Percentiles rank a stretch among this genome's conserved stretches.
phyloP scores from a whole-genome alignment of 2,113 vertebrate genomes.

The Lonchura striata region DNA sequence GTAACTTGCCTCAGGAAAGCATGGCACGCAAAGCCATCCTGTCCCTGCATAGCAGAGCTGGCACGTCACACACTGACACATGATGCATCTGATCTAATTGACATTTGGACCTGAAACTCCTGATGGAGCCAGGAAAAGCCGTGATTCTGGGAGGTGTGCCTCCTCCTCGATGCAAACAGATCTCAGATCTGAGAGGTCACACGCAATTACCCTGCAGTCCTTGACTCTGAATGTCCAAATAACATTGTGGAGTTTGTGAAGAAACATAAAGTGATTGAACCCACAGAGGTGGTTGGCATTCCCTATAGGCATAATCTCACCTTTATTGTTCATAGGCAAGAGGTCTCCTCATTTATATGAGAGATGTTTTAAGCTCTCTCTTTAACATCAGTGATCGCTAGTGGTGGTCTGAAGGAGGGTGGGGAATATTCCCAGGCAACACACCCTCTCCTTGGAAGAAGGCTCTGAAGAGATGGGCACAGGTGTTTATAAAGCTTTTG shows the following conservation, averaged over 20 bases:
- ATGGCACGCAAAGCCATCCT: not conserved
- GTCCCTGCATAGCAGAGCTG: not conserved
- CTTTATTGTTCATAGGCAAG: not conserved
- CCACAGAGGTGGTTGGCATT: not conserved
- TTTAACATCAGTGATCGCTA: not conserved
- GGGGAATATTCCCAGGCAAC: not conserved
- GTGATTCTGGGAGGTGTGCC: not conserved
- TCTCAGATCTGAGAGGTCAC: not conserved
- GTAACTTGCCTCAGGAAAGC: not conserved
- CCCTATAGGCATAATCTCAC: not conserved
- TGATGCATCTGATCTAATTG: not conserved
- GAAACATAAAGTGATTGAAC: not conserved
- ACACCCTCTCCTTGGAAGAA: not conserved
- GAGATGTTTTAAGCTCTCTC: not conserved
- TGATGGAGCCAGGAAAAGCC: not conserved
- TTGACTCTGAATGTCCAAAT: not conserved
- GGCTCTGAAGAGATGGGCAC: not conserved
- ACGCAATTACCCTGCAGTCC: not conserved
- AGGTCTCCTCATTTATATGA: not conserved
- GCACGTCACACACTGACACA: not conserved
- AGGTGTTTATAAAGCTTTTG: not conserved
- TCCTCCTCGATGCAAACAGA: accelerated
- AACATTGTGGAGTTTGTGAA: accelerated
- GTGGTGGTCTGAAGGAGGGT: not conserved
- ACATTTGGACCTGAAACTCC: not conserved